phyloP scores from a whole-genome alignment of 2,113 vertebrate genomes.

The Embiotoca jacksoni region DNA sequence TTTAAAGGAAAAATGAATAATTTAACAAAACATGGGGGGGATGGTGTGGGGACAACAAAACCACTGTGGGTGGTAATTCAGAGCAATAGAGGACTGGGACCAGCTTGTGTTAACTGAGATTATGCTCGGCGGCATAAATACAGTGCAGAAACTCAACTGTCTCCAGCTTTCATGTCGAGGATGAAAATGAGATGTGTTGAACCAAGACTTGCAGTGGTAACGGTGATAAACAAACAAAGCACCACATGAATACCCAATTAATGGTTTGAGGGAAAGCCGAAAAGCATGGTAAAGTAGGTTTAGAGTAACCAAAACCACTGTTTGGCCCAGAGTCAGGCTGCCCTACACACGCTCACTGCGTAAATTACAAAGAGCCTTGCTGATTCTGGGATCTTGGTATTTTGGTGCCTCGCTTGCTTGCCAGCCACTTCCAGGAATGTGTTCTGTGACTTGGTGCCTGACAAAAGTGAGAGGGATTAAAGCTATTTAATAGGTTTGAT shows the following conservation, averaged over 20 bases:
- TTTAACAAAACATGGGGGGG: slow-evolving; percentile 79
- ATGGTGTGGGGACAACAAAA: slow-evolving; percentile 79
- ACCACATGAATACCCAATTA: slow-evolving; percentile 74
- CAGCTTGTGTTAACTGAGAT: slow-evolving; percentile 83
- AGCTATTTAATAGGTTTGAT: too few species aligned
- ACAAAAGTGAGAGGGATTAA: too few species aligned
- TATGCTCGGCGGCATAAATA: slow-evolving; percentile 79
- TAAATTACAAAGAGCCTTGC: too few species aligned
- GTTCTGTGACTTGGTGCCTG: too few species aligned
- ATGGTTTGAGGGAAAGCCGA: slow-evolving; percentile 49
- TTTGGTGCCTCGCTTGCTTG: too few species aligned
- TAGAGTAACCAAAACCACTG: slow-evolving; percentile 48
- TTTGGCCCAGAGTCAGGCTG: slow-evolving; percentile 13
- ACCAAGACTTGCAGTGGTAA: slow-evolving; percentile 72
- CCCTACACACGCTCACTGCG: too few species aligned
- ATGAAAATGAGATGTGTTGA: slow-evolving; percentile 80
- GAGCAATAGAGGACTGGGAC: slow-evolving; percentile 76
- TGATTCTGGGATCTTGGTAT: too few species aligned
- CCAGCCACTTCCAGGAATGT: too few species aligned
- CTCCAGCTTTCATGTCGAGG: slow-evolving; percentile 74
- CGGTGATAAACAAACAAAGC: slow-evolving; percentile 77
- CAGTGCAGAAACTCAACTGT: slow-evolving; percentile 76
- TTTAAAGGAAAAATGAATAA: slow-evolving; percentile 82
- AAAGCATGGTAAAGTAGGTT: slow-evolving; percentile 55
- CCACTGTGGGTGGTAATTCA: slow-evolving; percentile 82